Conservation (phyloP, 2,888 invertebrate species). For the Mythimna impura region DNA sequence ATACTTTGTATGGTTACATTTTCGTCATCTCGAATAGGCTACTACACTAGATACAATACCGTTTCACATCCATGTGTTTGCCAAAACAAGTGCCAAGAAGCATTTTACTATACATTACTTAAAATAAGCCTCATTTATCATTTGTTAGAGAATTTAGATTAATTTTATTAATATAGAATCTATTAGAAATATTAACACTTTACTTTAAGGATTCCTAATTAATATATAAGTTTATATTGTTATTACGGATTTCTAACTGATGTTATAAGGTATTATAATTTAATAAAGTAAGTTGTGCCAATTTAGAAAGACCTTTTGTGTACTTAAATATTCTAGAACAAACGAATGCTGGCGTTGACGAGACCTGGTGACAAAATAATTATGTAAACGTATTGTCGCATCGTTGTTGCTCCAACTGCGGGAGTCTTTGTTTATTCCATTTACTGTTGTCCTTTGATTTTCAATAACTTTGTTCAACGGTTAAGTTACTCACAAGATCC, state of each 20-base stretch:
- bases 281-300: constrained; percentile 62
- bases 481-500: constrained; percentile 1
- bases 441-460: constrained; percentile 12
- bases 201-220: constrained; percentile 64
- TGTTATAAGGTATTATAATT: constrained; percentile 65
- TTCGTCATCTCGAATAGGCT: too few relatives aligned
- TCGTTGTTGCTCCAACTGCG: background rate
- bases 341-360: background rate
- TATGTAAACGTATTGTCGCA: background rate
- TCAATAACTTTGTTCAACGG: constrained; percentile 7
- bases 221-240: constrained; percentile 65
- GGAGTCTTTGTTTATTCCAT: background rate
- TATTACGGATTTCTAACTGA: constrained; percentile 61
- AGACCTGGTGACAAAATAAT: background rate
- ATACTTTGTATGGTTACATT: too few relatives aligned
- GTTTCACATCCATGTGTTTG: constrained; percentile 19
- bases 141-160: constrained; percentile 63
- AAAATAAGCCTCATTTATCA: constrained; percentile 49
- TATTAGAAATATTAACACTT: constrained; percentile 59
- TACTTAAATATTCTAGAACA: constrained; percentile 51
- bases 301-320: constrained; percentile 56
- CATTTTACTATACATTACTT: constrained; percentile 42
- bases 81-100: constrained; percentile 65
- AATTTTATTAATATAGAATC: constrained; percentile 61
- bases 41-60: background rate